A percentile compares a stretch with the other conserved stretches of the same genome.
These are phyloP conservation scores for Andricus curvator DNA, from an alignment of 2,888 invertebrate species.

Conservation along the genomic window DNA sequence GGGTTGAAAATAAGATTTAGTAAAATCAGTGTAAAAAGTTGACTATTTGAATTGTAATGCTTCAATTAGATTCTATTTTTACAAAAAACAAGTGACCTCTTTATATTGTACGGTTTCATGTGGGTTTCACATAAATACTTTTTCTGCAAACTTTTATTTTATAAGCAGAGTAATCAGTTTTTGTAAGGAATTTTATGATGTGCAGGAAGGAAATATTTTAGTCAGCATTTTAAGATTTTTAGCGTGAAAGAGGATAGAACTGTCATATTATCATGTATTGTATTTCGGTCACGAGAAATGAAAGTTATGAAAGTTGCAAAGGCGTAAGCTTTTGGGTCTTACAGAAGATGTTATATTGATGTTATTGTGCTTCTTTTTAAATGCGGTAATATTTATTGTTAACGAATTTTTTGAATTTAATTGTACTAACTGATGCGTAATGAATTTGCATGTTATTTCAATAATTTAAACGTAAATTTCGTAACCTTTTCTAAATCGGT, in stretches of 20 bases:
- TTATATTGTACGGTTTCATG: not conserved
- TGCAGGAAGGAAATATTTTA: constrained; percentile 6
- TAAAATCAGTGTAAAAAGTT: not conserved
- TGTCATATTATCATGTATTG: not conserved
- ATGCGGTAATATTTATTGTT: no score
- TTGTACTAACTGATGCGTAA: no score
- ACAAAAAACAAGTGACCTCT: not conserved
- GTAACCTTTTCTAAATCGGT: no score
- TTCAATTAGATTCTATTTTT: not conserved
- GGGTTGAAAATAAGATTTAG: not conserved
- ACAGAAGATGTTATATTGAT: not conserved
- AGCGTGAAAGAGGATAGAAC: not conserved
- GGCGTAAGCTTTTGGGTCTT: not conserved
- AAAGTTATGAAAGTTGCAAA: constrained; percentile 33
- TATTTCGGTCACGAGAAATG: constrained; percentile 37
- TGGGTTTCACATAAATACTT: not conserved
- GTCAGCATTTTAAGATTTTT: constrained; percentile 49
- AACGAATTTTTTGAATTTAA: no score
- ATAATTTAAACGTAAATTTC: no score
- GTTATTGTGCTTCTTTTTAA: not conserved
- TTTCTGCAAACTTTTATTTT: not conserved
- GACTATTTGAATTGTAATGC: not conserved
- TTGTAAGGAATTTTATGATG: constrained; percentile 1
- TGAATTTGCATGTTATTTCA: no score
- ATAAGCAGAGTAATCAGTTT: not conserved